phyloP scores from a whole-genome alignment of 2,888 invertebrate genomes.

The Trilocha varians region DNA sequence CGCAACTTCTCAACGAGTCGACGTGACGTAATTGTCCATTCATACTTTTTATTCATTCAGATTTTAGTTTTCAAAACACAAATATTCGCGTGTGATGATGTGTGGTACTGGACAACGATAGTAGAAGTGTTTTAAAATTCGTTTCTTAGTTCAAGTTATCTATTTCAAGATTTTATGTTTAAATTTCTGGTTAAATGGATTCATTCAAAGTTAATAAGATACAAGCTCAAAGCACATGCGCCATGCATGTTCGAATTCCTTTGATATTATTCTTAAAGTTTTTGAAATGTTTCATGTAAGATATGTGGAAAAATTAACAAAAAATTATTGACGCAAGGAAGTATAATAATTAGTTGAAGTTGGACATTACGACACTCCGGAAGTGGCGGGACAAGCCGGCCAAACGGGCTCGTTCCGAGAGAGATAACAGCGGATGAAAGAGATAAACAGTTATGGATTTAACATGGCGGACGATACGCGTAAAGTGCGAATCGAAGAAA shows the following conservation, averaged over 20 bases:
- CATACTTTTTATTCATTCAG: conserved; percentile 71
- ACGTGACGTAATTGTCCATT: conserved; percentile 72
- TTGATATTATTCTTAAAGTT: conserved; percentile 18
- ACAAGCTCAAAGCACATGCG: conserved; percentile 60
- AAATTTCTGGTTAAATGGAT: conserved; percentile 39
- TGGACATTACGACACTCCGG: conserved; percentile 73
- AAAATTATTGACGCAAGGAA: conserved; percentile 29
- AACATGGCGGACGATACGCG: conserved; percentile 94
- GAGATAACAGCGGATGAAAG: conserved; percentile 74
- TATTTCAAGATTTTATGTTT: conserved; percentile 10
- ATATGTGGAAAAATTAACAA: no score
- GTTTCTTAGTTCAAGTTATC: not conserved
- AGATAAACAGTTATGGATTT: conserved; percentile 84
- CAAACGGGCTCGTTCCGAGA: conserved; percentile 71
- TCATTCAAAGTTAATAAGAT: conserved; percentile 62
- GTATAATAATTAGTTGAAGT: conserved; percentile 61
- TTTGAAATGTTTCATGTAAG: not conserved
- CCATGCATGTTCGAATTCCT: conserved; percentile 43
- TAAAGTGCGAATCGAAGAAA: conserved; percentile 93
- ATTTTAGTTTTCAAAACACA: conserved; percentile 39
- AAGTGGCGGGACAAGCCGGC: conserved; percentile 70
- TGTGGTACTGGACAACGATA: conserved; percentile 27
- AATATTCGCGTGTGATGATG: conserved; percentile 38
- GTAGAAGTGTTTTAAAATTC: conserved; percentile 6
- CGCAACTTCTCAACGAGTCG: conserved; percentile 45